These are phyloP conservation scores for Cyrtonyx montezumae DNA, from an alignment of 2,113 vertebrate genomes.

Conservation along the genomic window DNA sequence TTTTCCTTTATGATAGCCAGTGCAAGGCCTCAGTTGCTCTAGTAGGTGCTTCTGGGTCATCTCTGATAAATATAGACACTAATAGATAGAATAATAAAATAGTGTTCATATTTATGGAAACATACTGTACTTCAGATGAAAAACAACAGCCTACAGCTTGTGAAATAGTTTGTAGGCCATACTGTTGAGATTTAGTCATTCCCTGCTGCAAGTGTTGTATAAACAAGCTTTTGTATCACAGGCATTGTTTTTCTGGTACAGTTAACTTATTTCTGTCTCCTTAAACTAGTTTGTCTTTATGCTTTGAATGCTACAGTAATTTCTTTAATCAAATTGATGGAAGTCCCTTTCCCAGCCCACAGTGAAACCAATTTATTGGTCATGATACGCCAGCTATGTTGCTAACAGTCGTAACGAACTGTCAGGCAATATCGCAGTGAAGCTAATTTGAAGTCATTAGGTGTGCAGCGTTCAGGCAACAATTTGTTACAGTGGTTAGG, in stretches of 20 bases:
- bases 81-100: not conserved
- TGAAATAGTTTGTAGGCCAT: not conserved
- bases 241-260: slow-evolving; percentile 80
- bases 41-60: not conserved
- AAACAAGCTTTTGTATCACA: slow-evolving; percentile 72
- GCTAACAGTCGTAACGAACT: slow-evolving; percentile 99
- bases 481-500: slow-evolving; percentile 99
- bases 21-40: not conserved
- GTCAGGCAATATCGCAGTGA: slow-evolving; percentile 95
- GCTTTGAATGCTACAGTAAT: slow-evolving; percentile 96
- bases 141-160: not conserved
- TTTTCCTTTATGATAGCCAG: not conserved
- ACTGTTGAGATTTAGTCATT: slow-evolving; percentile 40
- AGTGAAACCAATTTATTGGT: slow-evolving; percentile 99
- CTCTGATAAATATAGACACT: not conserved
- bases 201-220: slow-evolving; percentile 49
- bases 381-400: slow-evolving; percentile 97
- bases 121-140: not conserved
- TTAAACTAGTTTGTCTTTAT: slow-evolving; percentile 87
- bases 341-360: slow-evolving; percentile 91
- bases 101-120: not conserved
- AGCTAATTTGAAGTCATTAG: slow-evolving; percentile 99
- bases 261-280: slow-evolving; percentile 86
- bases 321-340: slow-evolving; percentile 99
- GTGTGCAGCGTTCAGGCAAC: slow-evolving; percentile 97